These are phyloP conservation scores for Oenanthe oenanthe DNA, from an alignment of 2,113 vertebrate genomes.

Conservation along the genomic window DNA sequence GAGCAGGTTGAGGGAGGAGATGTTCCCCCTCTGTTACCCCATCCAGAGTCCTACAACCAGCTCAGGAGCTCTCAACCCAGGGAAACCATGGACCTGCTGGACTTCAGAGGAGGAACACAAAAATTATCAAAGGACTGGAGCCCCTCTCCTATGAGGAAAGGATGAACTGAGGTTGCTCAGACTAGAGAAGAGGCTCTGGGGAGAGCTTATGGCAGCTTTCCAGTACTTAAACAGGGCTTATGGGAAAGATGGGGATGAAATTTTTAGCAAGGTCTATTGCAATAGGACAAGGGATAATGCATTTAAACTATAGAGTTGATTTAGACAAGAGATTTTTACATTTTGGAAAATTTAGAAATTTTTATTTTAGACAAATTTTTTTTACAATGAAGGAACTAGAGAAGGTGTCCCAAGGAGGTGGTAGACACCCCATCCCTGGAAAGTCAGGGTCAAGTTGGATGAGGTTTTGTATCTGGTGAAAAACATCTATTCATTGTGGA, in stretches of 20 bases:
- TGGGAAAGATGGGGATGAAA: background rate
- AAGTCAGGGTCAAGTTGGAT: background rate
- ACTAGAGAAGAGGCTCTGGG: background rate
- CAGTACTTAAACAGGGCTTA: background rate
- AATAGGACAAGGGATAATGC: background rate
- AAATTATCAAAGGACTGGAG: background rate
- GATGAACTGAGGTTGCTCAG: background rate
- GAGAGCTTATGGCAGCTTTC: background rate
- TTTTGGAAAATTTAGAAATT: too few species aligned
- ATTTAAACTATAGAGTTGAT: background rate
- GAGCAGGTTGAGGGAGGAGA: too few species aligned
- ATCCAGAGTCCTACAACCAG: background rate
- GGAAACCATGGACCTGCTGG: too few species aligned
- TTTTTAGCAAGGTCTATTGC: background rate
- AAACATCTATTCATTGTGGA: background rate
- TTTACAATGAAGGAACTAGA: background rate
- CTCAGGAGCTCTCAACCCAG: accelerated
- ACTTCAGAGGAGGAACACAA: background rate
- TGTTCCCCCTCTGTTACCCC: background rate
- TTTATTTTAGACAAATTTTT: background rate
- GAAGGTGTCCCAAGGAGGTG: background rate
- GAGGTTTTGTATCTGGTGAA: background rate
- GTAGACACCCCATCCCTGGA: background rate
- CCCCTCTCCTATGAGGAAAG: background rate
- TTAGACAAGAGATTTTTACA: background rate